Conservation (phyloP, 2,797 vertebrate genomes). For the Lerista edwardsae region DNA sequence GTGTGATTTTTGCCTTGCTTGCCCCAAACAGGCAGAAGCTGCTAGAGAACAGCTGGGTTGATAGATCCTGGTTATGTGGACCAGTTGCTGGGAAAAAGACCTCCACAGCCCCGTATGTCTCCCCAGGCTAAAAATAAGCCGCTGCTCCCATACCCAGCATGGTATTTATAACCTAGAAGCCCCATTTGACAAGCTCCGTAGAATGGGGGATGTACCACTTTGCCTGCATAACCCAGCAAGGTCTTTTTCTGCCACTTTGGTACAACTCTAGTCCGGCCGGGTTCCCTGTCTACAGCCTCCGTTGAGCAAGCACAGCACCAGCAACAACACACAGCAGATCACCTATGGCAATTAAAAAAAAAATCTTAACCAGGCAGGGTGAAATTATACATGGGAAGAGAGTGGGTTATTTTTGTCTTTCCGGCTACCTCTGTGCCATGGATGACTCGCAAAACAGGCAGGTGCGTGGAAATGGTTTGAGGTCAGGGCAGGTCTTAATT, state of each 20-base stretch:
- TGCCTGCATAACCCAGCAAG: neutral
- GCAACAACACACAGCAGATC: neutral
- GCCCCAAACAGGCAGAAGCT: neutral
- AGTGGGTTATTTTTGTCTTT: neutral
- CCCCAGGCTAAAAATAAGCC: constrained; percentile 9
- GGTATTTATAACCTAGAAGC: constrained; percentile 16
- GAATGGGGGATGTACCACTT: neutral
- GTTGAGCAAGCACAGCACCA: neutral
- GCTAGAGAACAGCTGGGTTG: neutral
- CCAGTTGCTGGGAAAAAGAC: neutral
- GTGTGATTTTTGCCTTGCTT: neutral
- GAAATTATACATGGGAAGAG: neutral
- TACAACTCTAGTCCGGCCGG: neutral
- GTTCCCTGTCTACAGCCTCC: neutral
- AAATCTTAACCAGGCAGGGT: no score
- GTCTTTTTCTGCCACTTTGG: neutral
- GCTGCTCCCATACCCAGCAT: neutral
- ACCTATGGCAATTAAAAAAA: neutral
- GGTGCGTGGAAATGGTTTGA: neutral
- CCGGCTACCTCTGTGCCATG: neutral
- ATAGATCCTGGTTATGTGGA: neutral
- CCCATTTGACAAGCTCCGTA: neutral
- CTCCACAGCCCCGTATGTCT: neutral
- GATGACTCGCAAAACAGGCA: neutral
- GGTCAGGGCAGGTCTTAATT: neutral